Evolutionary conservation across 2,888 invertebrate species (phyloP).

Genomic region (Selenia dentaria): DNA sequence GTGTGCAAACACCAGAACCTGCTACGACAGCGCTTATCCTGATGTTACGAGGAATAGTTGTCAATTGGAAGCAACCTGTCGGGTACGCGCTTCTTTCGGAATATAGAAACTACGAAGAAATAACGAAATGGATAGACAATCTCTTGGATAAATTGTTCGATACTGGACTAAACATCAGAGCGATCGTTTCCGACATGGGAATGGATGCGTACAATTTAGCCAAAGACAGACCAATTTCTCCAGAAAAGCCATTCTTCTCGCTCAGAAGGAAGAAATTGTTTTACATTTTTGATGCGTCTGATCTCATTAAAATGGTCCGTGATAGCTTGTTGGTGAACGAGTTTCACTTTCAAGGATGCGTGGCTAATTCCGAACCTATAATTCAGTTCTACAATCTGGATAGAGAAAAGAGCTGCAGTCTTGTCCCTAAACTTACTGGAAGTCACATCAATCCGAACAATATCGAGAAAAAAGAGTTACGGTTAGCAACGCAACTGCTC

Average conservation of each 20-base stretch:
- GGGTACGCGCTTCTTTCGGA: constrained; percentile 39
- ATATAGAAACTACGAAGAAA: constrained; percentile 31
- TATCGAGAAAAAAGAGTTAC: constrained; percentile 33
- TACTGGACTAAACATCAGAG: constrained; percentile 38
- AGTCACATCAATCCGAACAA: constrained; percentile 33
- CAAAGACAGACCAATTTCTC: constrained; percentile 30
- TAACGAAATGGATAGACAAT: constrained; percentile 40
- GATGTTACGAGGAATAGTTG: constrained; percentile 39
- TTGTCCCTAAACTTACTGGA: constrained; percentile 35
- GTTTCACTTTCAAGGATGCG: constrained; percentile 16
- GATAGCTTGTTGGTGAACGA: constrained; percentile 22
- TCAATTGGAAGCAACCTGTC: constrained; percentile 40
- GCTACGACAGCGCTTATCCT: constrained; percentile 39
- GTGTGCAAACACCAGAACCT: constrained; percentile 31
- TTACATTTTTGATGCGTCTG: constrained; percentile 34
- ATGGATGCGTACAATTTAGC: constrained; percentile 35
- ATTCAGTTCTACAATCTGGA: constrained; percentile 31
- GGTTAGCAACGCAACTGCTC: constrained; percentile 32
- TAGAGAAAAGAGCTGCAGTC: constrained; percentile 29
- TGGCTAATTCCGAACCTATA: constrained; percentile 16
- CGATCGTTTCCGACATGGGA: constrained; percentile 36
- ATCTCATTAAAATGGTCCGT: constrained; percentile 31
- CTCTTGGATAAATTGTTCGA: constrained; percentile 32
- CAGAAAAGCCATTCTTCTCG: constrained; percentile 35
- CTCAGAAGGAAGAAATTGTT: constrained; percentile 36